These are phyloP conservation scores for Chanos chanos DNA, from an alignment of 2,797 vertebrate species.

Conservation along the genomic window DNA sequence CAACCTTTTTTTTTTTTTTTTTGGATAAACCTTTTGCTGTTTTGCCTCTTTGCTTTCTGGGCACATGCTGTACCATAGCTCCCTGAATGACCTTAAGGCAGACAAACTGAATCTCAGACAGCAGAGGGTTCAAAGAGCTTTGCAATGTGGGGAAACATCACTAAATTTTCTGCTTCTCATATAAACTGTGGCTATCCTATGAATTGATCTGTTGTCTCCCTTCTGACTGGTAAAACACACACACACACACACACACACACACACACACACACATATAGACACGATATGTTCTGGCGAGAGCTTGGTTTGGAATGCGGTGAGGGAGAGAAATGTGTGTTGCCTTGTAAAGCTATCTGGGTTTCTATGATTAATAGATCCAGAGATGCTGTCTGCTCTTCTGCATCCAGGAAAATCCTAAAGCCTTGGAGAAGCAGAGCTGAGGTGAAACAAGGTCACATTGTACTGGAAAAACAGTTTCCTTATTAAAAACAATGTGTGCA, in stretches of 20 bases:
- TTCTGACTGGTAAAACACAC: not conserved
- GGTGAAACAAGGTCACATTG: constrained; percentile 38
- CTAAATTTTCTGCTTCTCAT: too few species aligned
- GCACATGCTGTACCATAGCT: too few species aligned
- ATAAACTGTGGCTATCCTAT: not conserved
- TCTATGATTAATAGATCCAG: constrained; percentile 42
- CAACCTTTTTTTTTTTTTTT: too few species aligned
- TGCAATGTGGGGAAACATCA: too few species aligned
- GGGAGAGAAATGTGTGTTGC: constrained; percentile 3
- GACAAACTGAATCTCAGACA: too few species aligned
- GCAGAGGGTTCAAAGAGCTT: too few species aligned
- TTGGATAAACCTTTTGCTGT: too few species aligned
- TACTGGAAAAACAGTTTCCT: constrained; percentile 40
- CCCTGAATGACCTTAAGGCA: too few species aligned
- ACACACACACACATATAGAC: too few species aligned
- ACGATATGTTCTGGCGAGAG: too few species aligned
- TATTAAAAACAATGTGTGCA: constrained; percentile 27
- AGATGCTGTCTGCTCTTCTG: constrained; percentile 39
- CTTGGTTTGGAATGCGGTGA: constrained; percentile 27
- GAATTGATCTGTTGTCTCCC: not conserved
- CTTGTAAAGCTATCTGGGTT: constrained; percentile 45
- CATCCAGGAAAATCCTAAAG: constrained; percentile 47
- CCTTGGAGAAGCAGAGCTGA: constrained; percentile 18
- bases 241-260: too few species aligned
- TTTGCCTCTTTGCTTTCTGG: too few species aligned